Evolutionary conservation across 2,797 vertebrate genomes (phyloP).

Genomic region (Dicrostonyx torquatus): DNA sequence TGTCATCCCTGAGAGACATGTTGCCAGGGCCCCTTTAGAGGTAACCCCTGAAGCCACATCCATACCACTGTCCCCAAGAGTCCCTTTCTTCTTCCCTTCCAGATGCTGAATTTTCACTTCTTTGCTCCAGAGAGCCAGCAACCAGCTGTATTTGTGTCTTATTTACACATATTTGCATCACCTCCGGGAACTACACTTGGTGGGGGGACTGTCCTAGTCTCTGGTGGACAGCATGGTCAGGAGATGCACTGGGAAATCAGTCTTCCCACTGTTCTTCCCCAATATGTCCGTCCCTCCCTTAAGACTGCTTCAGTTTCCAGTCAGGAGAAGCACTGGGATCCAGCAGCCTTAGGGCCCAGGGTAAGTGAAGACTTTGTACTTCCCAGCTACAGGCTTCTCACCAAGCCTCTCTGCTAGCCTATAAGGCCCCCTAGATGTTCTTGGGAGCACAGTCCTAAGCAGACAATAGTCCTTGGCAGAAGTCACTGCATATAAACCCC

Average conservation of each 20-base stretch:
- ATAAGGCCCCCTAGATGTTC: background rate
- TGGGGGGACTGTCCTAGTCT: background rate
- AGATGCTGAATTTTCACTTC: background rate
- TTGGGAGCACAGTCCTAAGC: background rate
- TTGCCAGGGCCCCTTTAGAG: background rate
- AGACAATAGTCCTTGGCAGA: background rate
- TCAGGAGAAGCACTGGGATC: background rate
- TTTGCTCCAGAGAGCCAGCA: background rate
- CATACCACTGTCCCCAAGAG: background rate
- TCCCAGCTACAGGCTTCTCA: background rate
- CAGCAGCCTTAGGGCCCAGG: background rate
- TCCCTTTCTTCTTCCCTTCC: slow-evolving; percentile 18
- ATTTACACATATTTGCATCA: background rate
- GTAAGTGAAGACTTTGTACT: background rate
- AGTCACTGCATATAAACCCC: background rate
- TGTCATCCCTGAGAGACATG: background rate
- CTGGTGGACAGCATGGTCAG: background rate
- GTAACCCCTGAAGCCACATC: background rate
- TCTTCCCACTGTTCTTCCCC: background rate
- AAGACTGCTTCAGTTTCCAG: slow-evolving; percentile 10
- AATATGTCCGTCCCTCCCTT: background rate
- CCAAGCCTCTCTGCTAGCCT: background rate
- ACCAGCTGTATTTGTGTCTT: background rate
- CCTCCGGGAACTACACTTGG: background rate
- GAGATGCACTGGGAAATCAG: background rate